Conservation (phyloP, 1,140 invertebrate species). For the Pararge aegeria region DNA sequence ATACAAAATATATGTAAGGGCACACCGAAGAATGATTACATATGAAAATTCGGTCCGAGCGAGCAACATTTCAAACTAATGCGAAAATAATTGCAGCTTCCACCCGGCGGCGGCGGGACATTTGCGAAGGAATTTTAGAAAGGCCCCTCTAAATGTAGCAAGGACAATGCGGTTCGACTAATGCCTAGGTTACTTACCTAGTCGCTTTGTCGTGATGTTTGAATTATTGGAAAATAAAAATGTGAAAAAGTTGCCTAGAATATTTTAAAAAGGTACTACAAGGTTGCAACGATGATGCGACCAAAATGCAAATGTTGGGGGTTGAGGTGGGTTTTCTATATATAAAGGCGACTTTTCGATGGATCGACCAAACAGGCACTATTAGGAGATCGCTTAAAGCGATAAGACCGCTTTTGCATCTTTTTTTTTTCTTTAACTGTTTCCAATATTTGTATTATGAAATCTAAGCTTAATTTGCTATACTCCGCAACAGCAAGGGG, state of each 20-base stretch:
- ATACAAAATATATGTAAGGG: neutral
- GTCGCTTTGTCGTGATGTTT: conserved; percentile 1
- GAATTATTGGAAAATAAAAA: conserved; percentile 9
- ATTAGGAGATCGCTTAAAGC: no score
- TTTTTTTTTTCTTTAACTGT: no score
- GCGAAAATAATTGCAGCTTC: conserved; percentile 17
- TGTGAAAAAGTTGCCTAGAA: neutral
- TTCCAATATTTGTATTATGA: no score
- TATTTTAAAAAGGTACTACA: neutral
- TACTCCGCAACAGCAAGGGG: no score
- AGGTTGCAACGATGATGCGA: no score
- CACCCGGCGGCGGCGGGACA: conserved; percentile 6
- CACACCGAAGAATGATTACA: neutral
- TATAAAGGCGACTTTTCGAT: no score
- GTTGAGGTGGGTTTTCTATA: no score
- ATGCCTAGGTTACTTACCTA: conserved; percentile 24
- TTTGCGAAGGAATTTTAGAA: conserved; percentile 44
- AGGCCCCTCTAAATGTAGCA: conserved; percentile 47
- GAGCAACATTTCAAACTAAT: conserved; percentile 8
- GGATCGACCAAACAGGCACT: no score
- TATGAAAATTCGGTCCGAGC: neutral
- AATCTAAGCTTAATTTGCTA: no score
- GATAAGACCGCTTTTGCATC: no score
- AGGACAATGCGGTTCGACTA: conserved; percentile 33
- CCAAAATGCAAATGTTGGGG: no score